Evolutionary conservation across 2,113 vertebrate species (phyloP).

Genomic region (Rhinolophus sinicus): DNA sequence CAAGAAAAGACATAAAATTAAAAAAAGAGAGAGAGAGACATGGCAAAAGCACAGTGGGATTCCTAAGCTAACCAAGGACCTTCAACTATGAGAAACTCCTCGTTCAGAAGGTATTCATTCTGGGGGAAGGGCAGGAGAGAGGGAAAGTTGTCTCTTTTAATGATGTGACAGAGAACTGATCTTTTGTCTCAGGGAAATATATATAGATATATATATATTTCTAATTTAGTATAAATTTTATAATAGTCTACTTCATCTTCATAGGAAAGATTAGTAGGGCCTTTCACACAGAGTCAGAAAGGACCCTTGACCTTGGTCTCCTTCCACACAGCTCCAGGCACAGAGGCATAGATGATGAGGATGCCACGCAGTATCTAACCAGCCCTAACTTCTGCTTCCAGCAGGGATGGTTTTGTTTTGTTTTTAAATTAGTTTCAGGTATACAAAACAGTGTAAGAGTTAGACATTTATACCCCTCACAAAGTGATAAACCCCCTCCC

Average conservation of each 20-base stretch:
- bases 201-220: neutral
- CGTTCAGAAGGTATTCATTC: neutral
- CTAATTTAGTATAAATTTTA: neutral
- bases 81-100: neutral
- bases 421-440: too few species aligned
- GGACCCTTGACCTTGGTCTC: neutral
- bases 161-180: neutral
- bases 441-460: too few species aligned
- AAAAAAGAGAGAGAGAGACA: neutral
- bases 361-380: neutral
- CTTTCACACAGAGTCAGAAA: neutral
- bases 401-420: neutral
- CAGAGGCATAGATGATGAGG: accelerated
- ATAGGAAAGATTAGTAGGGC: neutral
- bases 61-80: neutral
- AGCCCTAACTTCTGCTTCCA: neutral
- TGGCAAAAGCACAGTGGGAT: neutral
- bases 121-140: neutral
- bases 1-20: too few species aligned
- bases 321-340: neutral
- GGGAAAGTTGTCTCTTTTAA: neutral
- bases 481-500: too few species aligned
- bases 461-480: too few species aligned
- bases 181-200: neutral
- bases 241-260: neutral